phyloP scores from a whole-genome alignment of 2,797 vertebrate genomes.

The Loris lydekkerianus region DNA sequence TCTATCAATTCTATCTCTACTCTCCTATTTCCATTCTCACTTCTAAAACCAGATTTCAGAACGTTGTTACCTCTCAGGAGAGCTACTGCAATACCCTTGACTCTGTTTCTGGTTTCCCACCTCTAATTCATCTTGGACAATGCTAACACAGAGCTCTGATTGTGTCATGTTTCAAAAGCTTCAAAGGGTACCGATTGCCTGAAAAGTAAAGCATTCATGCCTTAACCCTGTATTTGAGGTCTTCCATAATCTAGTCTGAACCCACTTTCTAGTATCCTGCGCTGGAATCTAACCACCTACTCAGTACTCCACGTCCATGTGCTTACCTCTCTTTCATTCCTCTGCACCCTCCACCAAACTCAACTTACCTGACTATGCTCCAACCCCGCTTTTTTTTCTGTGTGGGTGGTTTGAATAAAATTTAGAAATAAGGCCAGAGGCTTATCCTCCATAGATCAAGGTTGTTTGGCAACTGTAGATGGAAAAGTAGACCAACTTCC shows the following conservation, averaged over 20 bases:
- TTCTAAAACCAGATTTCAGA: not conserved
- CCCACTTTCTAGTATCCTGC: not conserved
- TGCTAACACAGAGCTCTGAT: not conserved
- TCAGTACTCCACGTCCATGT: accelerated
- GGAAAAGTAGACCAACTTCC: not conserved
- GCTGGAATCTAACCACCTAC: not conserved
- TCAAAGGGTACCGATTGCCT: not conserved
- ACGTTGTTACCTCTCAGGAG: not conserved
- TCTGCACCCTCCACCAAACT: not conserved
- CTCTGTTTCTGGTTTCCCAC: not conserved
- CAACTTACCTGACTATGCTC: not conserved
- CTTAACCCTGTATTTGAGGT: not conserved
- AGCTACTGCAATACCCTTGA: not conserved
- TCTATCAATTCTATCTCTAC: not conserved
- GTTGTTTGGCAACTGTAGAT: not conserved
- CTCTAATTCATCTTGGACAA: not conserved
- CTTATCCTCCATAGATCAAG: not conserved
- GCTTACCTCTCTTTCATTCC: not conserved
- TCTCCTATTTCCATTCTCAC: not conserved
- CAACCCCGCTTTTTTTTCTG: not conserved
- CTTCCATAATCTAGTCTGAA: not conserved
- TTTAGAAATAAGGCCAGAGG: not conserved
- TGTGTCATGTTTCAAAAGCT: not conserved
- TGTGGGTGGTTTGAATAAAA: not conserved
- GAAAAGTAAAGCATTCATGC: not conserved